phyloP scores from a whole-genome alignment of 2,888 invertebrate genomes.

The Amiota communis region DNA sequence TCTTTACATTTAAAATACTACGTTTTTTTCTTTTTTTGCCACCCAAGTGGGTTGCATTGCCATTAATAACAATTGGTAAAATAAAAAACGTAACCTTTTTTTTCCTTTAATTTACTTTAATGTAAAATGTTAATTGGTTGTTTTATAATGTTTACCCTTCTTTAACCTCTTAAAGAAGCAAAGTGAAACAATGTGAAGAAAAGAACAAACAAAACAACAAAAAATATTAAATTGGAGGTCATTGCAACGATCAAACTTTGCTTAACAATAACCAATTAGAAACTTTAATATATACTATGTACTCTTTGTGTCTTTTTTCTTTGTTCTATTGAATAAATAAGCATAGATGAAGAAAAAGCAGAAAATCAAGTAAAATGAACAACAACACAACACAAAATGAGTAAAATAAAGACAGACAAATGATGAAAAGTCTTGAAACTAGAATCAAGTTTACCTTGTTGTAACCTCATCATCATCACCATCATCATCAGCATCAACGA shows the following conservation, averaged over 20 bases:
- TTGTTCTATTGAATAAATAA: conserved; percentile 16
- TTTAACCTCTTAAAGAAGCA: too few relatives aligned
- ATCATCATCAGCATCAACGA: background rate
- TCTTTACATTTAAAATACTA: too few relatives aligned
- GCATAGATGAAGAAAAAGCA: background rate
- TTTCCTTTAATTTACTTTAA: too few relatives aligned
- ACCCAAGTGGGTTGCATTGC: too few relatives aligned
- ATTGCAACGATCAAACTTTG: conserved; percentile 10
- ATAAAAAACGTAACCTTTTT: too few relatives aligned
- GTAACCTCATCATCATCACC: conserved; percentile 51
- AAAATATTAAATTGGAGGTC: conserved; percentile 12
- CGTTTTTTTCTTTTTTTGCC: too few relatives aligned
- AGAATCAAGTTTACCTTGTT: conserved; percentile 67
- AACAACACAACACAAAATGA: background rate
- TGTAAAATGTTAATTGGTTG: too few relatives aligned
- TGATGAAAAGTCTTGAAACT: conserved; percentile 28
- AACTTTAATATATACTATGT: background rate
- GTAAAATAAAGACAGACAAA: too few relatives aligned
- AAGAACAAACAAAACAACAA: too few relatives aligned
- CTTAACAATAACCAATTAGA: conserved; percentile 28
- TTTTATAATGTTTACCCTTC: too few relatives aligned
- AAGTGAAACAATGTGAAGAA: too few relatives aligned
- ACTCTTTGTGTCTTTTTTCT: background rate
- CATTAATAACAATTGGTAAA: too few relatives aligned
- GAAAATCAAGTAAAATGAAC: background rate